These are phyloP conservation scores for Troides helena DNA, from an alignment of 2,888 invertebrate genomes.

Conservation along the genomic window DNA sequence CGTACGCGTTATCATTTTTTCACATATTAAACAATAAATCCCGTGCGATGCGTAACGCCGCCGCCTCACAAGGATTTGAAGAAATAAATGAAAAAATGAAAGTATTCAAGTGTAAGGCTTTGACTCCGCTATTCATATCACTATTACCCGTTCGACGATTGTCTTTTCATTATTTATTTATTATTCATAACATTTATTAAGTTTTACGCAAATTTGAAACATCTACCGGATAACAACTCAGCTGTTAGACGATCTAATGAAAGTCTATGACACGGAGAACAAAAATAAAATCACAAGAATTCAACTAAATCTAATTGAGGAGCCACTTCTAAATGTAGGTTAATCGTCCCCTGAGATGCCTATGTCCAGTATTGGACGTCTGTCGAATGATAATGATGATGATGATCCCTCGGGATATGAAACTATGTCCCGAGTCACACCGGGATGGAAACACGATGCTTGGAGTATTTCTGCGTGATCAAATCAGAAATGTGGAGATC, in stretches of 20 bases:
- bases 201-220: not conserved
- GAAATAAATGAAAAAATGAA: constrained; percentile 16
- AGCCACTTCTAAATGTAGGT: no score
- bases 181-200: not conserved
- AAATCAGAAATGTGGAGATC: no score
- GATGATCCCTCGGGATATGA: no score
- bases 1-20: constrained; percentile 31
- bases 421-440: no score
- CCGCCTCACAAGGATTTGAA: constrained; percentile 4
- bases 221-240: not conserved
- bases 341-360: no score
- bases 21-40: constrained; percentile 43
- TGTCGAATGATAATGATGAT: no score
- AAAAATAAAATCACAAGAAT: no score
- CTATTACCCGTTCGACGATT: not conserved
- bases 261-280: not conserved
- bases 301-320: no score
- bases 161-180: not conserved
- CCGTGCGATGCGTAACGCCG: constrained; percentile 37
- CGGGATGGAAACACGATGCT: no score
- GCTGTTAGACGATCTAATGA: not conserved
- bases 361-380: no score
- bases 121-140: constrained; percentile 7
- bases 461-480: no score
- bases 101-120: constrained; percentile 8